A percentile compares a stretch with the other conserved stretches of the same genome.
phyloP scores from a whole-genome alignment of 2,113 vertebrate genomes.

The Argyrosomus japonicus region DNA sequence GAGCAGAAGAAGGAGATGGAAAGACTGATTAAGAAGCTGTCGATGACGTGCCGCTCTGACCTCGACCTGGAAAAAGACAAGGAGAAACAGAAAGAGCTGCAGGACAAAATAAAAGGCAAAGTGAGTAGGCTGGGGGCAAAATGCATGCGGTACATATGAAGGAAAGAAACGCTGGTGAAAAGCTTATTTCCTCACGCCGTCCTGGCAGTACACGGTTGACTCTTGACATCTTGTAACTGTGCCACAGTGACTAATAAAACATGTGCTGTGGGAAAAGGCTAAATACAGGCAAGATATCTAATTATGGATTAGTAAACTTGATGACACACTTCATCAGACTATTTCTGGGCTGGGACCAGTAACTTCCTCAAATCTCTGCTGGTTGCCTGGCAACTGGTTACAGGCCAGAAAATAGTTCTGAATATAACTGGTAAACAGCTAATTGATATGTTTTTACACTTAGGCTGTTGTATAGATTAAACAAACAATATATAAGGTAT shows the following conservation, averaged over 20 bases:
- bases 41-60: slow-evolving; percentile 93
- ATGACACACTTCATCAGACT: background rate
- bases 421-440: too few species aligned
- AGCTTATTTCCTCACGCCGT: background rate
- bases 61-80: slow-evolving; percentile 91
- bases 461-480: too few species aligned
- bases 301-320: background rate
- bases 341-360: background rate
- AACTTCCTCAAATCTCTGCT: too few species aligned
- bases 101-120: slow-evolving; percentile 94
- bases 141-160: background rate
- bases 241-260: background rate
- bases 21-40: slow-evolving; percentile 92
- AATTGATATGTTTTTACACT: too few species aligned
- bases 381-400: too few species aligned
- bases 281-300: background rate
- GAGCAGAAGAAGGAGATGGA: slow-evolving; percentile 97
- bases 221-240: background rate
- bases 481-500: too few species aligned
- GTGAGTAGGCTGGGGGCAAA: slow-evolving; percentile 75
- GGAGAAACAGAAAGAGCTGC: slow-evolving; percentile 89
- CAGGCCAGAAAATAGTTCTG: too few species aligned
- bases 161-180: background rate
- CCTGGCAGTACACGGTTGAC: too few species aligned
- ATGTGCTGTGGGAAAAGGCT: background rate